Base-by-base conservation (phyloP, 2,888 invertebrate genomes). In the Helobdella robusta region DNA sequence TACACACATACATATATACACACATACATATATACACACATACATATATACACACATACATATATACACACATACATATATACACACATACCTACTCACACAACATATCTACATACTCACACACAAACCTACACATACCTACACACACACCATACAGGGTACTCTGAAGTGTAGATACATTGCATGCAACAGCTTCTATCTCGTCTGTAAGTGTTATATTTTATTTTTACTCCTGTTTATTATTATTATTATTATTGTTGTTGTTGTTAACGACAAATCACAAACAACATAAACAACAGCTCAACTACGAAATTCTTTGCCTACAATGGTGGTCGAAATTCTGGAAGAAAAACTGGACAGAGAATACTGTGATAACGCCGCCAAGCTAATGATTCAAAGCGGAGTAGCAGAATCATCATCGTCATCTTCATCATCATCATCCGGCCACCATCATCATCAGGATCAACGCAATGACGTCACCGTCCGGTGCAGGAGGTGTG, bases 241-340 rank as follows among this genome's bases (percentile, higher is more conserved):
- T 20, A 60, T 65, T 52, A 32, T 40, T 40, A 40, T 40, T 40
- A 40, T 40, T 40, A 40, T 40, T 40, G 15, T 40, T 40, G 15
- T 40, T 40, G 15, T 40, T 40, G 15, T 40, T 40, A 18, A 18
- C 18, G 40, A 11, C 40, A 40, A 40, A 15, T 40, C 40, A 11
- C 40, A 40, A n/a, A n/a, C n/a, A 54, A 2, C 30, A 46, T 36
- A 40, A 18, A 52, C 67, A 66, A 2, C 70, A 77, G 76, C 73
- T 72, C 74, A 76, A 67, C 70, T 77, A 59, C 74, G 72, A 59
- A 71, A 73, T n/a, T 73, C 74, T 3, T 67, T 77, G 59, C 76
- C 77, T 4, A 66, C 70, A 18, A 74, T 76, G 72, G 74, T 77
- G 48, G 75, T 76, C 20, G 76, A 76, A 65, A 76, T 77, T 11